Conservation (phyloP, 1,140 invertebrate species). For the Limonius californicus region DNA sequence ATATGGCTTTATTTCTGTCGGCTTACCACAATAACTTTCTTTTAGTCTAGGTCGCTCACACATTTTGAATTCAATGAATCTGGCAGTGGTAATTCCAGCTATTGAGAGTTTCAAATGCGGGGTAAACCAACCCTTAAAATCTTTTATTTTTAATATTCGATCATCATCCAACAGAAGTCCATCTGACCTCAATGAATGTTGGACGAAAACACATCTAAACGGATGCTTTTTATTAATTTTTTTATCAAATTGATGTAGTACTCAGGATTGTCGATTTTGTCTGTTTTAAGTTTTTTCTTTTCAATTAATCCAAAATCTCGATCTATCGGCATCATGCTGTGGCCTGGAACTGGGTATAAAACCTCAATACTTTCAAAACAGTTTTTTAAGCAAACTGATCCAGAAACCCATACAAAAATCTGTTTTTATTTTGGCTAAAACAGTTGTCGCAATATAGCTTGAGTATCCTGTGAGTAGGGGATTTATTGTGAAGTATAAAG, state of each 20-base stretch:
- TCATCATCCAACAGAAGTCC: not conserved
- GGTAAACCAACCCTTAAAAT: not conserved
- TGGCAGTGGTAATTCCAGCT: not conserved
- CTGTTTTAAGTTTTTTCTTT: slow-evolving; percentile 4
- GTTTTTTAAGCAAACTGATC: slow-evolving; percentile 13
- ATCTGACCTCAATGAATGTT: slow-evolving; percentile 18
- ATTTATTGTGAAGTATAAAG: slow-evolving; percentile 3
- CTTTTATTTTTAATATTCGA: slow-evolving; percentile 3
- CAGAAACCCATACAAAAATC: slow-evolving; percentile 18
- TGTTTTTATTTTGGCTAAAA: slow-evolving; percentile 22
- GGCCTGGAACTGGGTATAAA: slow-evolving; percentile 3
- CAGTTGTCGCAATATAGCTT: slow-evolving; percentile 18
- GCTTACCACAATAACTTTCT: not conserved
- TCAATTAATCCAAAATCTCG: slow-evolving; percentile 17
- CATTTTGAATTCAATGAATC: not conserved
- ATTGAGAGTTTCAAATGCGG: not conserved
- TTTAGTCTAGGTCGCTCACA: not conserved
- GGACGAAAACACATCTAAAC: slow-evolving; percentile 10
- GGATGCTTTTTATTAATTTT: slow-evolving; percentile 13
- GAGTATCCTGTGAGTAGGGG: not conserved
- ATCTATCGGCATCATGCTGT: slow-evolving; percentile 12
- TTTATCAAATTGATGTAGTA: slow-evolving; percentile 16
- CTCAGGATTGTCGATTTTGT: slow-evolving; percentile 17
- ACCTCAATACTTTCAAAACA: slow-evolving; percentile 16
- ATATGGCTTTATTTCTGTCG: not conserved